Evolutionary conservation across 2,888 invertebrate species (phyloP).

Genomic region (Ophion ventricosus): DNA sequence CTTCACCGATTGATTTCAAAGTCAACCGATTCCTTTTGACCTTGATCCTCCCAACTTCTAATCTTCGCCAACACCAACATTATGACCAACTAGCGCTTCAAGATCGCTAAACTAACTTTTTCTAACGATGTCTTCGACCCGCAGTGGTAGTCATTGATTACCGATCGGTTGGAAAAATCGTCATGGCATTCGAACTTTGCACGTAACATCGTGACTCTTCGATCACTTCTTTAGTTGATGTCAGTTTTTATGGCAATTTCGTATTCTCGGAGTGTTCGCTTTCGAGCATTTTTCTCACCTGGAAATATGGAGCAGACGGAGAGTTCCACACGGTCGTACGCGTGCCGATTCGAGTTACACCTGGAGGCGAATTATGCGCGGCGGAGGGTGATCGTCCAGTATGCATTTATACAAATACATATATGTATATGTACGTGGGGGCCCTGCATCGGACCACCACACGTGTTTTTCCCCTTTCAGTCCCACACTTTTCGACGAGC

Average conservation of each 20-base stretch:
- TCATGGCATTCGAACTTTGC: not conserved
- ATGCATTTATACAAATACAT: not conserved
- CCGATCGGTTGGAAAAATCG: not conserved
- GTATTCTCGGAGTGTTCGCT: constrained; percentile 21
- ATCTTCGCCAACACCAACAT: not conserved
- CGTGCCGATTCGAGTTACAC: constrained; percentile 68
- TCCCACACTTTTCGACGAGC: constrained; percentile 62
- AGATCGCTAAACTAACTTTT: not conserved
- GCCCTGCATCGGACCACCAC: constrained; percentile 49
- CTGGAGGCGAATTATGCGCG: constrained; percentile 62
- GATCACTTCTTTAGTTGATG: not conserved
- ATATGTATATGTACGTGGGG: constrained; percentile 9
- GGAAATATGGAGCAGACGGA: constrained; percentile 60
- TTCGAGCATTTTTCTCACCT: constrained; percentile 37
- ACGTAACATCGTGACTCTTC: not conserved
- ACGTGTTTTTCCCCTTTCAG: constrained; percentile 20
- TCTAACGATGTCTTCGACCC: not conserved
- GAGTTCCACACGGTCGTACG: constrained; percentile 66
- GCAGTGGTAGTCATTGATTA: not conserved
- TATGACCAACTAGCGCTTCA: not conserved
- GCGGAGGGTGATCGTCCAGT: constrained; percentile 49
- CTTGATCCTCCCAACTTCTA: not conserved
- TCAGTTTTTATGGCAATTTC: constrained; percentile 1
- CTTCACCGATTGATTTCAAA: not conserved
- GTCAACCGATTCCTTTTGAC: not conserved